A percentile compares a stretch with the other conserved stretches of the same genome.
phyloP scores from a whole-genome alignment of 2,888 invertebrate genomes.

The Eudemis profundana region DNA sequence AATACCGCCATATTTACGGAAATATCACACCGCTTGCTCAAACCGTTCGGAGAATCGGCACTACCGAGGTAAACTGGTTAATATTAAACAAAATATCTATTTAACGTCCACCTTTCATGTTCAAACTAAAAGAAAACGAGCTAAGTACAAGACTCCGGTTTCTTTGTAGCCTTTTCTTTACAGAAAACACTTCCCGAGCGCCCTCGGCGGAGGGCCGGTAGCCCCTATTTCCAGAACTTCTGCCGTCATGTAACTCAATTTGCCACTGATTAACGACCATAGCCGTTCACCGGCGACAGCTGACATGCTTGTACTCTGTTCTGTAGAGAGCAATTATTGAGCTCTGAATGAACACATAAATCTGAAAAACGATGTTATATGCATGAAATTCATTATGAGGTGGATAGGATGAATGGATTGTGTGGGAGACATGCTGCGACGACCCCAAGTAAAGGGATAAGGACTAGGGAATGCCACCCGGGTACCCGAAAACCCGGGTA shows the following conservation, averaged over 20 bases:
- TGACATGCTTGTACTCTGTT: slow-evolving; percentile 5
- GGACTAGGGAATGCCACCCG: too few species aligned
- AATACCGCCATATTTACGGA: too few species aligned
- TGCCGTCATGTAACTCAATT: slow-evolving; percentile 39
- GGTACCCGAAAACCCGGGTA: too few species aligned
- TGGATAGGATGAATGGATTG: too few species aligned
- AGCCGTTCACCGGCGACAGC: slow-evolving; percentile 13
- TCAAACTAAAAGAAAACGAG: neutral
- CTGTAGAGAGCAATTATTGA: neutral
- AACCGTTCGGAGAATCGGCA: too few species aligned
- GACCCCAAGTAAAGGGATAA: too few species aligned
- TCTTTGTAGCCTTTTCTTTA: neutral
- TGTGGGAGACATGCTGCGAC: too few species aligned
- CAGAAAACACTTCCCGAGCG: neutral
- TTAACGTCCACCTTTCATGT: neutral
- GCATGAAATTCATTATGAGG: too few species aligned
- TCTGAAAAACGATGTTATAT: too few species aligned
- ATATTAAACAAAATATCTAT: neutral
- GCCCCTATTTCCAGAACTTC: slow-evolving; percentile 29
- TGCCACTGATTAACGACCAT: slow-evolving; percentile 37
- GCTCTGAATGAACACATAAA: neutral
- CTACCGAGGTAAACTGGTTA: too few species aligned
- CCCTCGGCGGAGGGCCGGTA: neutral
- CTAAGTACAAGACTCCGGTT: neutral
- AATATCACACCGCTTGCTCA: too few species aligned